Percentiles rank a stretch among this genome's conserved stretches.
Evolutionary conservation across 2,113 vertebrate species (phyloP).

Genomic region (Odontophorus gujanensis): DNA sequence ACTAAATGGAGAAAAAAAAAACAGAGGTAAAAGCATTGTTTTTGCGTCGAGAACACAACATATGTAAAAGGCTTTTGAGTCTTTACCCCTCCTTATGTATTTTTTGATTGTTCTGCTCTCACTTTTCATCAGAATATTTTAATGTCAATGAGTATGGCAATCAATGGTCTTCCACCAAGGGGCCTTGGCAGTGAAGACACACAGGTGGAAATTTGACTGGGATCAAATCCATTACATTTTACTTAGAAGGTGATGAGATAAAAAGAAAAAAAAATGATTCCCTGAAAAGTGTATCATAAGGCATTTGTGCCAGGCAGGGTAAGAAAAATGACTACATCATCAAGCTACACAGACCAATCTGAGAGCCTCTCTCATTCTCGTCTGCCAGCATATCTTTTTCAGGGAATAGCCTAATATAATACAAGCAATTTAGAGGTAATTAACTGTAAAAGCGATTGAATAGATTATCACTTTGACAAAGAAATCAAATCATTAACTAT

Average conservation of each 20-base stretch:
- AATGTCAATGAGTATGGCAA: neutral
- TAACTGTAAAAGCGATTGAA: slow-evolving; percentile 31
- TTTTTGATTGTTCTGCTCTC: neutral
- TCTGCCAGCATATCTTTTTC: slow-evolving; percentile 26
- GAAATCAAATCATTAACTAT: neutral
- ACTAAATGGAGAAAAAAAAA: slow-evolving; percentile 23
- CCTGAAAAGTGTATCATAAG: neutral
- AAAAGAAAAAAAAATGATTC: neutral
- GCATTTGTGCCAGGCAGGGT: slow-evolving; percentile 19
- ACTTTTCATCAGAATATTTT: neutral
- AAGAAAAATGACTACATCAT: slow-evolving; percentile 24
- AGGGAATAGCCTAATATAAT: slow-evolving; percentile 23
- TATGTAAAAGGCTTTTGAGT: neutral
- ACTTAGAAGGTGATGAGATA: neutral
- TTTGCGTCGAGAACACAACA: neutral
- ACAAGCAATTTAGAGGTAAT: slow-evolving; percentile 22
- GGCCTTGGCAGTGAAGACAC: neutral
- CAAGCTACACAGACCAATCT: slow-evolving; percentile 5
- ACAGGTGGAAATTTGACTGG: neutral
- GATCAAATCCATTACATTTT: neutral
- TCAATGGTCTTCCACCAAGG: neutral
- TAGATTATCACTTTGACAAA: slow-evolving; percentile 24
- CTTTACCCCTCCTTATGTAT: neutral
- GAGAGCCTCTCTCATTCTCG: neutral
- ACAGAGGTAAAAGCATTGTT: slow-evolving; percentile 8